Evolutionary conservation across 2,797 vertebrate species (phyloP).

Genomic region (Tenualosa thibaudeaui): DNA sequence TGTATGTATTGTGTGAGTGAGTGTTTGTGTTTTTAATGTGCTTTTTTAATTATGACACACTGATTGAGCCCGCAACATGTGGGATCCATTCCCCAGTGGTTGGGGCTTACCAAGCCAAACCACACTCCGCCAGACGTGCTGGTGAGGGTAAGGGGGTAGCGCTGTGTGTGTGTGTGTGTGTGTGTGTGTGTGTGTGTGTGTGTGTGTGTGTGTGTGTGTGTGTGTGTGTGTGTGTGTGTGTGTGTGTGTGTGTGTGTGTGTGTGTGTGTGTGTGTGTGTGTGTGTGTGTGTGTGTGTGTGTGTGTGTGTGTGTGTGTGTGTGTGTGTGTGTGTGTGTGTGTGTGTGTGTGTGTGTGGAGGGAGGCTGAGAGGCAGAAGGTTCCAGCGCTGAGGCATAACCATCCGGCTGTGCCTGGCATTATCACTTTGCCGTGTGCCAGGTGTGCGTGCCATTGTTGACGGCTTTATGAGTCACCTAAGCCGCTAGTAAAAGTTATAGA

Average conservation of each 20-base stretch:
- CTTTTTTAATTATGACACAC: conserved; percentile 40
- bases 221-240: not conserved
- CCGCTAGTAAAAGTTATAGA: not conserved
- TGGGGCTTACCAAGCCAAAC: conserved; percentile 33
- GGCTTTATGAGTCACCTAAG: conserved; percentile 4
- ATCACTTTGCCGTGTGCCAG: not conserved
- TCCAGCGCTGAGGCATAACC: not conserved
- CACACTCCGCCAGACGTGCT: not conserved
- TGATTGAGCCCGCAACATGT: conserved; percentile 43
- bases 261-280: not conserved
- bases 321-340: not conserved
- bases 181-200: not conserved
- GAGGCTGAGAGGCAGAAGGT: not conserved
- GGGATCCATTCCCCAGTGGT: conserved; percentile 35
- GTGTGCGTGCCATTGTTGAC: not conserved
- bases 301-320: not conserved
- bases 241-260: not conserved
- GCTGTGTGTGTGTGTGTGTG: not conserved
- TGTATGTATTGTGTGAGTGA: not conserved
- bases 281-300: not conserved
- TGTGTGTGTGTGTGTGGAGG: not conserved
- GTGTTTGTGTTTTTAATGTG: not conserved
- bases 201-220: not conserved
- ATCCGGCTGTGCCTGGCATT: conserved; percentile 11
- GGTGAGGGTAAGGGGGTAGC: not conserved